A percentile compares a stretch with the other conserved stretches of the same genome.
phyloP scores from a whole-genome alignment of 2,113 vertebrate genomes.

The Malurus cyaneus region DNA sequence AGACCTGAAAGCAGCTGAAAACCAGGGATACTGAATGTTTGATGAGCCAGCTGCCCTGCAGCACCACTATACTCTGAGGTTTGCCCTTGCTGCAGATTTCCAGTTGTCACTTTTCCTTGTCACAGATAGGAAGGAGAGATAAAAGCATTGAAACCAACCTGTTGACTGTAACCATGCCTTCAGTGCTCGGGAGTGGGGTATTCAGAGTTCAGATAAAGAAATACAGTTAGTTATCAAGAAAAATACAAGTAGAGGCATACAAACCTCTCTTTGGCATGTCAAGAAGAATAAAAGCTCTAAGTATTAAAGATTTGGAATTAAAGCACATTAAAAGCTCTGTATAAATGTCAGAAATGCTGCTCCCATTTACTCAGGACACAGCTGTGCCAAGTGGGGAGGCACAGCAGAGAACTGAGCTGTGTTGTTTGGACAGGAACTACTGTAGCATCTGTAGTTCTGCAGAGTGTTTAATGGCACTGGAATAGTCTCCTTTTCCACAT shows the following conservation, averaged over 20 bases:
- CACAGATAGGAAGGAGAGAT: not conserved
- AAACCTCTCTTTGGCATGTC: slow-evolving; percentile 24
- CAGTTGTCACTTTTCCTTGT: slow-evolving; percentile 6
- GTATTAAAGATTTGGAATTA: not conserved
- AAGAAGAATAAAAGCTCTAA: slow-evolving; percentile 30
- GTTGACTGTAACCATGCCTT: not conserved
- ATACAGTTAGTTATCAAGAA: not conserved
- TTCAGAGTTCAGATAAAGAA: not conserved
- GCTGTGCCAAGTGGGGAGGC: not conserved
- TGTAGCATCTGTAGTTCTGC: not conserved
- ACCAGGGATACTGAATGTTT: not conserved
- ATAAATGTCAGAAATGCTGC: not conserved
- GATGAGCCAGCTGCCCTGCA: not conserved
- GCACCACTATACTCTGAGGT: not conserved
- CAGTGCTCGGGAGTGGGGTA: not conserved
- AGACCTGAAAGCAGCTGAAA: not conserved
- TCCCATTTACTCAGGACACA: not conserved
- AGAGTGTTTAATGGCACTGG: not conserved
- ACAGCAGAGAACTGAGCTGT: not conserved
- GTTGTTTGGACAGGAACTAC: not conserved
- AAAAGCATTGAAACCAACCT: not conserved
- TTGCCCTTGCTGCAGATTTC: slow-evolving; percentile 1
- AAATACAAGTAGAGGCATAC: not conserved
- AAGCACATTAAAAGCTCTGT: not conserved
- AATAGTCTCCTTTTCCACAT: not conserved